Conservation (phyloP, 2,113 vertebrate species). For the Antechinus stuartii region DNA sequence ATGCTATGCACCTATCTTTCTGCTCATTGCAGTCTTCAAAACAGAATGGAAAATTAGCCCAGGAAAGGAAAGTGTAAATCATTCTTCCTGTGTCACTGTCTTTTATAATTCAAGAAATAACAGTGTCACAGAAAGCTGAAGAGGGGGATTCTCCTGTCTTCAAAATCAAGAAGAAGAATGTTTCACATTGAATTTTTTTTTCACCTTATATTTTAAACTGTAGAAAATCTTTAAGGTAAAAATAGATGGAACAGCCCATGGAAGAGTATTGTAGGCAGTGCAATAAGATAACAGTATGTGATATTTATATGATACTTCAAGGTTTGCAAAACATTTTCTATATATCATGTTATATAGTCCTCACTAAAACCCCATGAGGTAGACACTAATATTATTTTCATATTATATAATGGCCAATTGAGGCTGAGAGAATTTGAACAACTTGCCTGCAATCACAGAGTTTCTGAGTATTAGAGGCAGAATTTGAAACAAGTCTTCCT, state of each 20-base stretch:
- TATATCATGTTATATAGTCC: background rate
- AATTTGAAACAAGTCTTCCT: background rate
- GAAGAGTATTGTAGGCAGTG: background rate
- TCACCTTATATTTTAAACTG: background rate
- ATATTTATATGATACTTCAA: background rate
- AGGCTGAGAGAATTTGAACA: background rate
- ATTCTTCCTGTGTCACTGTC: background rate
- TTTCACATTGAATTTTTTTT: background rate
- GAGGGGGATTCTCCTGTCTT: background rate
- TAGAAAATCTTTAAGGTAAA: background rate
- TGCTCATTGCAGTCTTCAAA: background rate
- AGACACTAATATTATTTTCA: background rate
- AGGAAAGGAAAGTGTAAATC: background rate
- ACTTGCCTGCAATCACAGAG: background rate
- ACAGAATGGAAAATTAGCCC: background rate
- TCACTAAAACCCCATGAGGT: background rate
- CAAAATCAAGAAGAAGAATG: background rate
- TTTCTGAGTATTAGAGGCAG: background rate
- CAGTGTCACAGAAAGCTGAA: background rate
- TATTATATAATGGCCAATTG: background rate
- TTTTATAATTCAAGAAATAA: background rate
- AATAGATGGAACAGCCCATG: background rate
- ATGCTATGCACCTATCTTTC: background rate
- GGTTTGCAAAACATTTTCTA: background rate
- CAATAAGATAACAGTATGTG: background rate